Evolutionary conservation across 1,140 invertebrate species (phyloP).

Genomic region (Amyelois transitella): DNA sequence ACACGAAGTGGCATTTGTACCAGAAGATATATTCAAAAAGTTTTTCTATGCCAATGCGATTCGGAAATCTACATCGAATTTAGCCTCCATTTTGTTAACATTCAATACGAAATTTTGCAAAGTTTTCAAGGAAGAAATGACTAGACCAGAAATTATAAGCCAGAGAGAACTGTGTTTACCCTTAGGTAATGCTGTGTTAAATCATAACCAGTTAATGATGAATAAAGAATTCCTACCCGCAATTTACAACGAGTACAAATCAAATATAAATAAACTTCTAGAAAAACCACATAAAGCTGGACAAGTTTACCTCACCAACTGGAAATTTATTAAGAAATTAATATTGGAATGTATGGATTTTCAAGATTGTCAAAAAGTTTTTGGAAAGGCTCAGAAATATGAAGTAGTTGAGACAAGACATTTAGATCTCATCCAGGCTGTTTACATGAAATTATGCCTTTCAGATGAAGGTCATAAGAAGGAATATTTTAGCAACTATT

Average conservation of each 20-base stretch:
- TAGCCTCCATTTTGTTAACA: conserved; percentile 71
- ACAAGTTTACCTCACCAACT: conserved; percentile 75
- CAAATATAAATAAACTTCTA: conserved; percentile 75
- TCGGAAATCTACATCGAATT: conserved; percentile 70
- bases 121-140: conserved; percentile 64
- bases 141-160: conserved; percentile 49
- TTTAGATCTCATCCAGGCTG: conserved; percentile 70
- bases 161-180: conserved; percentile 77
- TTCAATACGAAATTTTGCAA: conserved; percentile 61
- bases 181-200: conserved; percentile 67
- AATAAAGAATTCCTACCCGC: conserved; percentile 58
- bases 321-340: conserved; percentile 69
- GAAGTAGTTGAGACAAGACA: conserved; percentile 76
- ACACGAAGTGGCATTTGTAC: conserved; percentile 68
- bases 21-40: conserved; percentile 66
- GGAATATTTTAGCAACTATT: conserved; percentile 71
- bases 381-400: conserved; percentile 76
- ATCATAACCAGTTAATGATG: conserved; percentile 47
- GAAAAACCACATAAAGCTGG: conserved; percentile 79
- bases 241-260: conserved; percentile 76
- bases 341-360: conserved; percentile 75
- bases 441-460: conserved; percentile 71
- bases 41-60: conserved; percentile 61
- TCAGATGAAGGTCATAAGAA: conserved; percentile 41
- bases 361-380: conserved; percentile 72